Evolutionary conservation across 2,888 invertebrate species (phyloP), one percentile per base, ranked within the genome.

Genomic region (Hirtodrosophila cameraria): DNA sequence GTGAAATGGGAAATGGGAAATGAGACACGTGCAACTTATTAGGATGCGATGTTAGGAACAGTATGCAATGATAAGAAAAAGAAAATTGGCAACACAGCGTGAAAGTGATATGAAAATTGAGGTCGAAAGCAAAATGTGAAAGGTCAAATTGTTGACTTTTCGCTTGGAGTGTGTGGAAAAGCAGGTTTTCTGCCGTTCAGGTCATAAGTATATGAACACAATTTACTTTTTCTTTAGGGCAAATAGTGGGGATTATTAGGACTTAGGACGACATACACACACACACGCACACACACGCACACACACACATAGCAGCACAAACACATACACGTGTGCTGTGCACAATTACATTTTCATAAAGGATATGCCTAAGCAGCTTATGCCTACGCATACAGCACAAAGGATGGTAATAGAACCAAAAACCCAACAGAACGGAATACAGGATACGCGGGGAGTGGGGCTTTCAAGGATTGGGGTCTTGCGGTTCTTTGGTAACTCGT

Each of bases 211-310:
- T 57, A 60, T 62, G n/a, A 49, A 13, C 16, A 1, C 12, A 6
- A 18, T 7, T 13, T 30, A 15, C 23, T 42, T 25, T 36, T 50
- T 43, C 33, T 39, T 46, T 75, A 57, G 20, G 39, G 64, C 57
- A 69, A 86, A 83, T 83, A 80, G 86, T 86, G 69, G 38, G 73
- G 84, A 76, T 84, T 86, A 86, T 83, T 83, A 72, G 72, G 80
- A 69, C 59, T 79, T 86, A 83, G 60, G 52, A 43, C 55, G 43
- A 31, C 16, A 42, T 8, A 33, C 33, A 20, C 33, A 38, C 25
- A 36, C 33, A 43, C 42, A 20, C 27, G n/a, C 36, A 31, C 25
- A 20, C 20, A 5, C 39, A 35, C 20, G 6, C 28, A 23, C 23
- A n/a, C 42, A 36, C 30, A 12, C 23, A 18, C 15, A 35, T n/a